Percentiles rank a stretch among this genome's conserved stretches.
phyloP scores from a whole-genome alignment of 2,797 vertebrate species.

The Eulemur mongoz region DNA sequence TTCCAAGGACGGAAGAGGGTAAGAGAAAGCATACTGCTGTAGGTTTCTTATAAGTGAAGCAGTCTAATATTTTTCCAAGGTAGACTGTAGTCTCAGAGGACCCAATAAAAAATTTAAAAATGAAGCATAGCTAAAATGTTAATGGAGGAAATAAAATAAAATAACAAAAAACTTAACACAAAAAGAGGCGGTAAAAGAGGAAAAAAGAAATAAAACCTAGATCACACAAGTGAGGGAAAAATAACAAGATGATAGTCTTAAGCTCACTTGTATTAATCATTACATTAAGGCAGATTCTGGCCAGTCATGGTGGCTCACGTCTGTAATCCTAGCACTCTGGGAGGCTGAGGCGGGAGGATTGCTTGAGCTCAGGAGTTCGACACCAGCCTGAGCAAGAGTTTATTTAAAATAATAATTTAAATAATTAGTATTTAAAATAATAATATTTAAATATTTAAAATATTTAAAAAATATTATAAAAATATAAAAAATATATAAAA shows the following conservation, averaged over 20 bases:
- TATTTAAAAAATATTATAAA: too few relatives aligned
- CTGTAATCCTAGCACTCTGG: too few relatives aligned
- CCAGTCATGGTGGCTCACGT: too few relatives aligned
- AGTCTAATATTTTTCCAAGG: background rate
- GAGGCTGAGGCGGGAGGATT: too few relatives aligned
- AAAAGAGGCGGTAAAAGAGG: background rate
- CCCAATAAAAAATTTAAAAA: background rate
- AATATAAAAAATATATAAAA: too few relatives aligned
- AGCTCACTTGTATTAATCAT: background rate
- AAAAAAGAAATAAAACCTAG: background rate
- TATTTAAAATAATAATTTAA: too few relatives aligned
- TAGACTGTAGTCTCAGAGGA: background rate
- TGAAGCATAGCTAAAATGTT: background rate
- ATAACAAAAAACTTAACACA: background rate
- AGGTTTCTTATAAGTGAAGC: background rate
- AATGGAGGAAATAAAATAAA: background rate
- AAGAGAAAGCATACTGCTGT: background rate
- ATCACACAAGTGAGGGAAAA: background rate
- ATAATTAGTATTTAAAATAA: too few relatives aligned
- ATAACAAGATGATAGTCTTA: background rate
- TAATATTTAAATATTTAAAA: too few relatives aligned
- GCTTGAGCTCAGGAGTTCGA: too few relatives aligned
- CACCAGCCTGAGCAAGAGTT: too few relatives aligned
- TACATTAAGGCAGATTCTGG: background rate
- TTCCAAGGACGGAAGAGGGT: background rate